These are phyloP conservation scores for Chironex yamaguchii DNA, from an alignment of 30 jellyfish, hydroid and myxozoan species.

Conservation along the genomic window DNA sequence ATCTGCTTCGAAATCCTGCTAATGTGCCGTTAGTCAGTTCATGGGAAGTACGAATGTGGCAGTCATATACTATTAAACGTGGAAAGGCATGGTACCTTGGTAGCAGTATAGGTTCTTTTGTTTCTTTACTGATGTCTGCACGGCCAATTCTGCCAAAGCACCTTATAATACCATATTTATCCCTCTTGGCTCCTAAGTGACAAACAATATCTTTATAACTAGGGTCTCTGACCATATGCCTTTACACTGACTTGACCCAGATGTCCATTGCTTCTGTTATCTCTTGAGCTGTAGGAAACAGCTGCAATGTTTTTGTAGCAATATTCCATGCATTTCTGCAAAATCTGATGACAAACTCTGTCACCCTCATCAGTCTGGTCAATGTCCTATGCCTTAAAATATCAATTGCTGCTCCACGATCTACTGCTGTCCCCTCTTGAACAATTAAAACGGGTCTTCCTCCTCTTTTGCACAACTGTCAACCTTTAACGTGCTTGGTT, in stretches of 20 bases:
- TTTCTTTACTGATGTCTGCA: not conserved
- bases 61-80: conserved; percentile 15
- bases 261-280: conserved; percentile 25
- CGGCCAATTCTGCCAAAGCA: conserved; percentile 27
- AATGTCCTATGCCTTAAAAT: too few relatives aligned
- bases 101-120: conserved; percentile 36
- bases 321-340: conserved; percentile 5
- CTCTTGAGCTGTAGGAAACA: conserved; percentile 12
- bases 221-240: too few relatives aligned
- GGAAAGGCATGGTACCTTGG: conserved; percentile 18
- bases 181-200: too few relatives aligned
- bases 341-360: conserved; percentile 25
- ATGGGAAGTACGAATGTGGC: conserved; percentile 30
- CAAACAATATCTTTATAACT: too few relatives aligned
- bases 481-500: too few relatives aligned
- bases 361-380: too few relatives aligned
- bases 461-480: too few relatives aligned
- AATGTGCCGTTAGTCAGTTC: conserved; percentile 20
- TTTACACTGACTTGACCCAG: too few relatives aligned
- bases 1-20: conserved; percentile 34
- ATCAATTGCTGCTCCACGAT: too few relatives aligned
- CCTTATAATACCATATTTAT: too few relatives aligned
- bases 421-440: too few relatives aligned
- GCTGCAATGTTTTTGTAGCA: conserved; percentile 7
- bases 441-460: too few relatives aligned